Conservation (phyloP, 2,797 vertebrate species). For the Oryzias dopingdopingensis region DNA sequence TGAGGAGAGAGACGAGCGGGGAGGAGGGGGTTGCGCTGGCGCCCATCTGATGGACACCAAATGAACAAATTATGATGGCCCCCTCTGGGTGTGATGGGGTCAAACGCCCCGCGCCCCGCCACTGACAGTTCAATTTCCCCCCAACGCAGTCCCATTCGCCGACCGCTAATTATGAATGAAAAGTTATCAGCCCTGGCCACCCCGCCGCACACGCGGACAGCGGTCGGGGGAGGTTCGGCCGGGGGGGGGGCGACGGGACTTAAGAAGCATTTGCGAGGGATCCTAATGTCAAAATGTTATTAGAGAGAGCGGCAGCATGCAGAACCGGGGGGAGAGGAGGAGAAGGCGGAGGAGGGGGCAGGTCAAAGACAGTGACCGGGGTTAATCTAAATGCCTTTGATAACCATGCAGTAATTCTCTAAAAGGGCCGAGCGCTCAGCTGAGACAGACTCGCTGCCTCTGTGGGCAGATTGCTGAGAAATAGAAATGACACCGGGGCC, state of each 20-base stretch:
- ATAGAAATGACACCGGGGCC: slow-evolving; percentile 77
- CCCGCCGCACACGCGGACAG: slow-evolving; percentile 54
- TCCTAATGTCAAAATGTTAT: slow-evolving; percentile 99
- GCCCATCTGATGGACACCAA: slow-evolving; percentile 99
- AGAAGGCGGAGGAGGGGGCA: slow-evolving; percentile 62
- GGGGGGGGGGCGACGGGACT: slow-evolving; percentile 65
- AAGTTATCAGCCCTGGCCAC: slow-evolving; percentile 94
- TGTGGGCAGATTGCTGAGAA: slow-evolving; percentile 70
- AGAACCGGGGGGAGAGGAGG: slow-evolving; percentile 52
- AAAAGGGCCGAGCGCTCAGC: slow-evolving; percentile 75
- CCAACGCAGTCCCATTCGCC: slow-evolving; percentile 91
- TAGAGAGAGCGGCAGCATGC: slow-evolving; percentile 80
- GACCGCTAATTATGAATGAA: slow-evolving; percentile 99
- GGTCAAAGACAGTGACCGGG: slow-evolving; percentile 81
- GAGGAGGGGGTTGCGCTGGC: slow-evolving; percentile 87
- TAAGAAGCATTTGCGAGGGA: slow-evolving; percentile 90
- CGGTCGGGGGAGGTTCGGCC: slow-evolving; percentile 55
- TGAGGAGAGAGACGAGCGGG: slow-evolving; percentile 85
- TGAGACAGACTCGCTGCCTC: slow-evolving; percentile 71
- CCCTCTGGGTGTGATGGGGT: slow-evolving; percentile 99
- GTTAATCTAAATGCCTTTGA: slow-evolving; percentile 85
- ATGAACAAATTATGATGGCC: slow-evolving; percentile 99
- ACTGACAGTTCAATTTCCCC: slow-evolving; percentile 99
- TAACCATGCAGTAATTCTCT: slow-evolving; percentile 81
- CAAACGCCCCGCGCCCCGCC: slow-evolving; percentile 94